These are phyloP conservation scores for Meliscaeva auricollis DNA, from an alignment of 2,888 invertebrate genomes.

Conservation along the genomic window DNA sequence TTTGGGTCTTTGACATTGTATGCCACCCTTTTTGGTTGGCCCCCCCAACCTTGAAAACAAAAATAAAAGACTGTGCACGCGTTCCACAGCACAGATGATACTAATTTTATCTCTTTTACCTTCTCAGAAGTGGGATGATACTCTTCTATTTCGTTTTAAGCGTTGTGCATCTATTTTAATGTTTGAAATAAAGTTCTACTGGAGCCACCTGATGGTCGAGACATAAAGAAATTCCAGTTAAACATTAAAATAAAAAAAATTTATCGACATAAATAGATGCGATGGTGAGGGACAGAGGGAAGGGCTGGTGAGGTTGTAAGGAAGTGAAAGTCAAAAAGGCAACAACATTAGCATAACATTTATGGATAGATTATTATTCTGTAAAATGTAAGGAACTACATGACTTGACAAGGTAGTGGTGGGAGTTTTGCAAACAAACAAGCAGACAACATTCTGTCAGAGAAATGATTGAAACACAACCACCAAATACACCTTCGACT, in stretches of 20 bases:
- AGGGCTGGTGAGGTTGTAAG: too few relatives aligned
- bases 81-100: conserved; percentile 48
- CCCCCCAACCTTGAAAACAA: conserved; percentile 3
- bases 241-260: neutral
- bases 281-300: neutral
- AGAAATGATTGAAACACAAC: conserved; percentile 8
- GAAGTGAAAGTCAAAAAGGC: too few relatives aligned
- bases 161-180: conserved; percentile 19
- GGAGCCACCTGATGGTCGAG: conserved; percentile 44
- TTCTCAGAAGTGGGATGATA: neutral
- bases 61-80: conserved; percentile 15
- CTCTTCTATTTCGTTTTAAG: neutral
- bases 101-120: conserved; percentile 25
- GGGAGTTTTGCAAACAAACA: neutral
- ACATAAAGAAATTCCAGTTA: conserved; percentile 27
- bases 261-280: neutral
- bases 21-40: neutral
- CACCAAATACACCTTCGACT: neutral
- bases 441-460: neutral
- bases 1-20: conserved; percentile 41
- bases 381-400: neutral
- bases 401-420: conserved; percentile 6
- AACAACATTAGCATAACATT: conserved; percentile 13
- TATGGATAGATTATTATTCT: neutral
- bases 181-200: conserved; percentile 11